Evolutionary conservation across 2,888 invertebrate genomes (phyloP).

Genomic region (Rhodophaea formosa): DNA sequence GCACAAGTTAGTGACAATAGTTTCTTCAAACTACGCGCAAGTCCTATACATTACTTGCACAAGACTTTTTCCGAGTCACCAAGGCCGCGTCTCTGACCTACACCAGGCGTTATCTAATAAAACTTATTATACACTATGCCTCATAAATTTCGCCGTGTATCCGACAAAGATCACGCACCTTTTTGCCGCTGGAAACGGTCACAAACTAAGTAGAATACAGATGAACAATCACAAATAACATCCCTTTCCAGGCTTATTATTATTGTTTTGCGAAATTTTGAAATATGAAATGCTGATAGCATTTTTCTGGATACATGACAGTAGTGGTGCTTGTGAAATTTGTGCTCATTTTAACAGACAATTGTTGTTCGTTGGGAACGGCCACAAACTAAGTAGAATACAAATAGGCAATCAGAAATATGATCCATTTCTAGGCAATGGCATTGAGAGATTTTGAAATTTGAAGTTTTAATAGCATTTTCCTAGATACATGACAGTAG

Average conservation of each 20-base stretch:
- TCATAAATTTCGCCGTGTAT: slow-evolving; percentile 46
- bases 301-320: no score
- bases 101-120: slow-evolving; percentile 39
- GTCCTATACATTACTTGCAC: background rate
- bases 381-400: slow-evolving; percentile 23
- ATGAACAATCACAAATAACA: background rate
- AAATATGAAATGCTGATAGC: no score
- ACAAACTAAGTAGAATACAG: slow-evolving; percentile 24
- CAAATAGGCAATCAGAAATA: background rate
- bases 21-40: background rate
- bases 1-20: no score
- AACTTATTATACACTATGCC: slow-evolving; percentile 40
- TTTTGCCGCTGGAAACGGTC: slow-evolving; percentile 33
- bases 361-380: slow-evolving; percentile 28
- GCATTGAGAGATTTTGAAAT: no score
- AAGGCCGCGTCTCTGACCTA: slow-evolving; percentile 28
- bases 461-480: no score
- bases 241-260: no score
- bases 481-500: no score
- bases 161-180: slow-evolving; percentile 56
- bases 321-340: no score
- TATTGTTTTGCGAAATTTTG: no score
- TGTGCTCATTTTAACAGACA: no score
- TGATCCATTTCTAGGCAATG: no score
- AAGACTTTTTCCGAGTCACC: background rate